These are phyloP conservation scores for Agapornis roseicollis DNA, from an alignment of 2,113 vertebrate genomes.

Conservation along the genomic window DNA sequence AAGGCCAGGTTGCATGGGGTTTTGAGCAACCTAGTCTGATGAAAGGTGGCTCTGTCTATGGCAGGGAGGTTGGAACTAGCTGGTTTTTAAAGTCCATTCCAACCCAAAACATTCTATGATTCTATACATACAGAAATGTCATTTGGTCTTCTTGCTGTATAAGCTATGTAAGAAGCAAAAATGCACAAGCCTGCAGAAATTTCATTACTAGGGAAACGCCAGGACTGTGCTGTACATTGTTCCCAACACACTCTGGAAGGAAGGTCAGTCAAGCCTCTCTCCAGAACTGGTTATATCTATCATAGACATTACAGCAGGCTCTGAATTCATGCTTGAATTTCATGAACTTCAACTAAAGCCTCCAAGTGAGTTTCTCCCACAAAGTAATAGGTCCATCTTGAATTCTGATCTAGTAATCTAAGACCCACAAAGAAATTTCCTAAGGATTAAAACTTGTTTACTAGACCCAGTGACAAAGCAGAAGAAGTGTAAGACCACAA, in stretches of 20 bases:
- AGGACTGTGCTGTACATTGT: not conserved
- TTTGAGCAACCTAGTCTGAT: not conserved
- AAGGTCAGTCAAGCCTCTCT: not conserved
- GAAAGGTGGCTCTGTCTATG: not conserved
- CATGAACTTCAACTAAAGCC: not conserved
- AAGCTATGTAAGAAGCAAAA: not conserved
- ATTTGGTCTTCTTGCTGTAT: not conserved
- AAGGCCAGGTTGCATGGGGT: not conserved
- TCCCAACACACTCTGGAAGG: not conserved
- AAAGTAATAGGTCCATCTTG: too few relatives aligned
- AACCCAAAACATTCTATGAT: not conserved
- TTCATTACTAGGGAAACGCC: not conserved
- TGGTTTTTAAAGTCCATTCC: not conserved
- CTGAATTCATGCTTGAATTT: not conserved
- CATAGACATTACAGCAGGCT: not conserved
- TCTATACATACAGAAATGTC: not conserved
- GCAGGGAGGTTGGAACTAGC: not conserved
- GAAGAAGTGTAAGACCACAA: not conserved
- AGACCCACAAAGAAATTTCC: not conserved
- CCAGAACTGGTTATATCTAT: not conserved
- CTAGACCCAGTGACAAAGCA: not conserved
- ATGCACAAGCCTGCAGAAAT: not conserved
- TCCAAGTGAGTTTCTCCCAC: not conserved
- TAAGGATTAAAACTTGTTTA: not conserved
- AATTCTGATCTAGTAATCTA: too few relatives aligned